Evolutionary conservation across 2,113 vertebrate genomes (phyloP).

Genomic region (Felis chaus): DNA sequence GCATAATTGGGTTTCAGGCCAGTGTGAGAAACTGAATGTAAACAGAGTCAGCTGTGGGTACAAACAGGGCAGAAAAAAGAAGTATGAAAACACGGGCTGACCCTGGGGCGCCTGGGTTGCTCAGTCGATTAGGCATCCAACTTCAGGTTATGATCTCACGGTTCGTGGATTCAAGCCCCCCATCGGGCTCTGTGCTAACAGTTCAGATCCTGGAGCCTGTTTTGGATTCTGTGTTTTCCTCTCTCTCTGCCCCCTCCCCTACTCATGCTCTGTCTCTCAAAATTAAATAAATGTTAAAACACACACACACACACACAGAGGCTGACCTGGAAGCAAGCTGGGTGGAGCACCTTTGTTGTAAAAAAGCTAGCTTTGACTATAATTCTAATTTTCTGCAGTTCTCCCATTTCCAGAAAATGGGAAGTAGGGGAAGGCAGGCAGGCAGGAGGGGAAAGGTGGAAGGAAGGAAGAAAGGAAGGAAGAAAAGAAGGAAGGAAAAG

Average conservation of each 20-base stretch:
- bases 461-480: not conserved
- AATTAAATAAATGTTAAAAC: too few species aligned
- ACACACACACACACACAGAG: not conserved
- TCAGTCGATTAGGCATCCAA: too few species aligned
- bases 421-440: not conserved
- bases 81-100: not conserved
- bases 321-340: not conserved
- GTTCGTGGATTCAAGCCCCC: too few species aligned
- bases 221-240: too few species aligned
- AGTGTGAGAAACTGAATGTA: not conserved
- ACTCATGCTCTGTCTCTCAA: too few species aligned
- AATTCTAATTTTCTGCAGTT: not conserved
- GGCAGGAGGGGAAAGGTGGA: too few species aligned
- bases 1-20: not conserved
- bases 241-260: too few species aligned
- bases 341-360: not conserved
- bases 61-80: not conserved
- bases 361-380: not conserved
- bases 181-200: too few species aligned
- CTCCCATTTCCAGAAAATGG: not conserved
- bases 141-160: too few species aligned
- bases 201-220: too few species aligned
- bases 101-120: too few species aligned
- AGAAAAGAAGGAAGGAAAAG: not conserved
- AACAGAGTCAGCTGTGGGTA: not conserved